Conservation (phyloP, 2,797 vertebrate species). For the Thamnophis elegans region DNA sequence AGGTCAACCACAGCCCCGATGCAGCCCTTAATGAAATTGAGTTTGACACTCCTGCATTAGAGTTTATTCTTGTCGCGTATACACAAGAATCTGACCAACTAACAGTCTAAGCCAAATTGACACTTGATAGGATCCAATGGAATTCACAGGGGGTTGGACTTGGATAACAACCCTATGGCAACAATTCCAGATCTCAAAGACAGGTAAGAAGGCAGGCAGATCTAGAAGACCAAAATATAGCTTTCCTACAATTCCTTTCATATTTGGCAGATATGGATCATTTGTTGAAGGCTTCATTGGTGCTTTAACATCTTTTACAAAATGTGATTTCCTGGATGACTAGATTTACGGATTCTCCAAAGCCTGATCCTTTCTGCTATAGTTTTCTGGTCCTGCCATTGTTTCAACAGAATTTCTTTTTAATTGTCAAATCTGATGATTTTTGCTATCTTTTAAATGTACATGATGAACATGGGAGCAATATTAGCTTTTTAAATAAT, state of each 20-base stretch:
- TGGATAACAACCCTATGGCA: background rate
- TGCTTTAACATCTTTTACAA: background rate
- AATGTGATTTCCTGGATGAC: background rate
- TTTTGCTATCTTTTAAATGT: background rate
- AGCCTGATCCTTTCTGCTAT: background rate
- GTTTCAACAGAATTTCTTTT: background rate
- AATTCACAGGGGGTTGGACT: background rate
- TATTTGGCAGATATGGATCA: background rate
- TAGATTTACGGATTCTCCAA: background rate
- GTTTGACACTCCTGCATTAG: background rate
- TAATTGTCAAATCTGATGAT: background rate
- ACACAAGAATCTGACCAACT: background rate
- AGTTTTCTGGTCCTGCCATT: background rate
- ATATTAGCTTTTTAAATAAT: background rate
- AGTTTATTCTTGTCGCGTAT: background rate
- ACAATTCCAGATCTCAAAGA: background rate
- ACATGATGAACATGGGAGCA: background rate
- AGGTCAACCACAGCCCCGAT: too few species aligned
- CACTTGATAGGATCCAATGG: background rate
- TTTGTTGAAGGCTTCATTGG: background rate
- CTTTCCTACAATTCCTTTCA: background rate
- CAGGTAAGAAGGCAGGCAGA: background rate
- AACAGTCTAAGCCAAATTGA: background rate
- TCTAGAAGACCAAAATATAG: background rate
- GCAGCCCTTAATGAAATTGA: too few species aligned